Base-by-base conservation (phyloP, 2,888 invertebrate genomes). In the Trimorus sp. region DNA sequence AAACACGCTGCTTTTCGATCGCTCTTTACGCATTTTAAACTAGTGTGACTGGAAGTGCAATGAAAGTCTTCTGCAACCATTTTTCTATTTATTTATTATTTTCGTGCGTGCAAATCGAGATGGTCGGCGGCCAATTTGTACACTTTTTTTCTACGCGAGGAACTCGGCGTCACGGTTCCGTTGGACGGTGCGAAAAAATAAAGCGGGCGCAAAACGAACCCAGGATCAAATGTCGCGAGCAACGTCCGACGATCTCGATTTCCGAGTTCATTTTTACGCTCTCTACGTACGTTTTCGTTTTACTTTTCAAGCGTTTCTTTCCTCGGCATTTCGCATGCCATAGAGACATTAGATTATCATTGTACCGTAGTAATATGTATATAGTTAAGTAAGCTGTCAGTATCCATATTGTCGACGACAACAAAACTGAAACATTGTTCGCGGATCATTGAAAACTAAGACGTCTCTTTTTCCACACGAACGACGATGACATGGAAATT, bases 341-440 rank as follows among this genome's bases (percentile, higher is more conserved):
- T 83, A 80, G 79, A 76, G 69, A 79, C 56, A 38, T 54, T 83
- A 83, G 77, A 68, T 79, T 79, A 69, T 79, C 60, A 73, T 69
- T 60, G 70, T 83, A 79, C 49, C 70, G 77, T 83, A 83, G 83
- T 77, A 77, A 80, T 81, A 76, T 83, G 81, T 83, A 81, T 81
- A 83, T 83, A 81, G 69, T 63, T 83, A 76, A 81, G 65, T 78
- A 75, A 83, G 62, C 63, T 78, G 51, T 73, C 65, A 76, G 65
- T 76, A 75, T 70, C 58, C 71, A 56, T 53, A 75, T 79, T 7
- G 40, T 71, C 68, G 40, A 48, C 15, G 62, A 75, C 16, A 53
- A 71, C 26, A 65, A 59, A 76, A 48, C 16, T 15, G 58, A 63
- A 66, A 68, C 26, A 68, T 63, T 68, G 58, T 76, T 68, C 53